Evolutionary conservation across 2,113 vertebrate genomes (phyloP).

Genomic region (Eptesicus fuscus): DNA sequence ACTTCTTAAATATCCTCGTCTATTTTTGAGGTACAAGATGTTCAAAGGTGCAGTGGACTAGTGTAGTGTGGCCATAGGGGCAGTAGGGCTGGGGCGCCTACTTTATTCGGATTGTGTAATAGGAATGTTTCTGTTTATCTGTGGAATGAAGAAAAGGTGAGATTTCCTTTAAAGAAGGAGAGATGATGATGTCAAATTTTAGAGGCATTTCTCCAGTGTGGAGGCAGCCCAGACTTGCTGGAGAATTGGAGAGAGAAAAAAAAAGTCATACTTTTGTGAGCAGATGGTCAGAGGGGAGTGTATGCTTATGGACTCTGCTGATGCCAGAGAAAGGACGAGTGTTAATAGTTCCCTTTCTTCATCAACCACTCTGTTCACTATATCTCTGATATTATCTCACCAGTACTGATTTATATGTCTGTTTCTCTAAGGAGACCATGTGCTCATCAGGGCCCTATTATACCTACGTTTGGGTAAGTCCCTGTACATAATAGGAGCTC

Average conservation of each 20-base stretch:
- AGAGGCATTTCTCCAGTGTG: neutral
- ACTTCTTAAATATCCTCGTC: neutral
- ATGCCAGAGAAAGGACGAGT: conserved; percentile 8
- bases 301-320: neutral
- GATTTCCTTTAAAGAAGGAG: conserved; percentile 15
- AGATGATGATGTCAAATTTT: conserved; percentile 25
- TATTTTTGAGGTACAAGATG: neutral
- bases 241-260: conserved; percentile 35
- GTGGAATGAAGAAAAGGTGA: neutral
- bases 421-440: neutral
- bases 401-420: neutral
- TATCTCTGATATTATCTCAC: neutral
- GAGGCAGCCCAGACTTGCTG: neutral
- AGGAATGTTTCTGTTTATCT: neutral
- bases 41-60: neutral
- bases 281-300: conserved; percentile 47
- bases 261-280: conserved; percentile 38
- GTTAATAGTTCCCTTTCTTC: conserved; percentile 42
- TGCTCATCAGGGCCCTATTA: neutral
- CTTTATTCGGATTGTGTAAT: neutral
- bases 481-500: neutral
- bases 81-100: neutral
- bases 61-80: neutral
- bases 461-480: neutral
- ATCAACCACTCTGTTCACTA: neutral